Evolutionary conservation across 2,888 invertebrate species (phyloP), one percentile per base, ranked within the genome.

Genomic region (Volucella zonaria): DNA sequence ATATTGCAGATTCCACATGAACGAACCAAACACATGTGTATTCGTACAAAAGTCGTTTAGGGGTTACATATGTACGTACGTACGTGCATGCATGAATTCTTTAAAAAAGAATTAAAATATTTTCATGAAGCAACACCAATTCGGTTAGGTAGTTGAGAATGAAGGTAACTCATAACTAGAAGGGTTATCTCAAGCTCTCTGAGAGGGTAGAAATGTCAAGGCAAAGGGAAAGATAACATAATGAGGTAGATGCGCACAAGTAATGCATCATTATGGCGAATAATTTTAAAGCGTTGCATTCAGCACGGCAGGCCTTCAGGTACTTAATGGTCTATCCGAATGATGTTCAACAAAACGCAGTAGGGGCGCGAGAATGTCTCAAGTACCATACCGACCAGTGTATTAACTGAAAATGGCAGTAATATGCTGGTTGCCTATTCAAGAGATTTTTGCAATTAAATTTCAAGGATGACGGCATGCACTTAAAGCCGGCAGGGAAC

Each of bases 31-130:
- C 70, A 18, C 23, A 73, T 76, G 70, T 47, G 23, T n/a, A 61
- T 43, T 18, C 11, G 43, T 47, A 12, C 18, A 64, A 15, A 40
- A 6, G 8, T 18, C 11, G 14, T n/a, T 18, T 31, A 66, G 64
- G 54, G 8, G 56, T 54, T 54, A 52, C 43, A 42, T 58, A n/a
- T n/a, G n/a, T n/a, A n/a, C n/a, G n/a, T n/a, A n/a, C n/a, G n/a
- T n/a, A 42, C 14, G 15, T 58, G 42, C 49, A 62, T 70, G 12
- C 43, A 18, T 3, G 10, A 11, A 11, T 11, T 40, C 40, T 43
- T 77, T 71, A 71, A 73, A 49, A n/a, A 61, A 74, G 68, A 82
- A 82, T 79, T 75, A 83, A 75, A 81, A 76, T 75, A 23, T 52
- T 51, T 66, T 61, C 31, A 31, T 31, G 31, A 31, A 31, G 31